These are phyloP conservation scores for Argopecten irradians DNA, from an alignment of 1,140 invertebrate species.

Conservation along the genomic window DNA sequence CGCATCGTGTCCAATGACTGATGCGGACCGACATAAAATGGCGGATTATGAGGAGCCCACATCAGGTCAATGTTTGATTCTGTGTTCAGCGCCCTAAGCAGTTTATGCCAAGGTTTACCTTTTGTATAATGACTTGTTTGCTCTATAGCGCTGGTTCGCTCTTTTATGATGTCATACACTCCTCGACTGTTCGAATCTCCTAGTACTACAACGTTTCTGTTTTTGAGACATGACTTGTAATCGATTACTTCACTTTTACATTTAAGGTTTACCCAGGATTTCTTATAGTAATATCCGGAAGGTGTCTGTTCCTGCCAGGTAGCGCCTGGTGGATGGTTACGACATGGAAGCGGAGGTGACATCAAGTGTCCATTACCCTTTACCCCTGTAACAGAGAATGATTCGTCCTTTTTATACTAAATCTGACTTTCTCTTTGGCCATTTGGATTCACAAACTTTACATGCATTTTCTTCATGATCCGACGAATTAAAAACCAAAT, in stretches of 20 bases:
- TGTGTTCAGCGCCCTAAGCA: background rate
- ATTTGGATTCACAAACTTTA: no score
- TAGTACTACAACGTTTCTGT: background rate
- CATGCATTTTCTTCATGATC: no score
- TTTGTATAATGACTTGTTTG: background rate
- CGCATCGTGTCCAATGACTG: background rate
- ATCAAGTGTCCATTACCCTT: no score
- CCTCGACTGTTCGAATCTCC: background rate
- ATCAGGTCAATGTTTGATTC: background rate
- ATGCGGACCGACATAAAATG: background rate
- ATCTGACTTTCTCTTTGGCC: no score
- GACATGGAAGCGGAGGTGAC: background rate
- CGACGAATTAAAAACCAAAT: no score
- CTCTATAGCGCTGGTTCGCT: background rate
- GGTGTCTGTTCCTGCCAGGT: background rate
- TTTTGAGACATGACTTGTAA: background rate
- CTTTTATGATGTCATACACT: background rate
- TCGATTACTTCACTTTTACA: background rate
- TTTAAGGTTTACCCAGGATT: background rate
- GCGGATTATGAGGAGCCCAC: conserved; percentile 1
- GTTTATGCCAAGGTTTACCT: background rate
- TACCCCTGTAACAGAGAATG: no score
- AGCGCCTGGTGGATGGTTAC: background rate
- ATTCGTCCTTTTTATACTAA: no score
- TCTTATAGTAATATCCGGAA: background rate